phyloP scores from a whole-genome alignment of 2,113 vertebrate genomes.

The Callaeas wilsoni region DNA sequence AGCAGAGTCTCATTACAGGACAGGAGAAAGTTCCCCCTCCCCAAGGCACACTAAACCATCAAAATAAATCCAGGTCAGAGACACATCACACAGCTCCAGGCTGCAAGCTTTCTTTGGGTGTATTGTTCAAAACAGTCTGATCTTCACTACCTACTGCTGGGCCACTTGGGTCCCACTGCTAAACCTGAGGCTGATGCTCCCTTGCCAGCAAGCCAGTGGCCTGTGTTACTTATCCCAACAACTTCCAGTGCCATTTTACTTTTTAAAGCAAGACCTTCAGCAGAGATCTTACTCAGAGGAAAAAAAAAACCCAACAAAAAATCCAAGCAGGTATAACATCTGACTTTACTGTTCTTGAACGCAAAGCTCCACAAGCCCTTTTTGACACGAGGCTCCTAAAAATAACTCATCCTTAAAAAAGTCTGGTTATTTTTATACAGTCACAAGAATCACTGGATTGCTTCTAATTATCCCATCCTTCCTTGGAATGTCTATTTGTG shows the following conservation, averaged over 20 bases:
- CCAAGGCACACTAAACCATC: not conserved
- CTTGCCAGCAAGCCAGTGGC: not conserved
- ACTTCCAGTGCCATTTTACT: not conserved
- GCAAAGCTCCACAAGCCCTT: not conserved
- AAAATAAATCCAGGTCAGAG: not conserved
- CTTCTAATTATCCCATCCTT: slow-evolving; percentile 52
- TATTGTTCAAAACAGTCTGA: not conserved
- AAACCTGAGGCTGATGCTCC: not conserved
- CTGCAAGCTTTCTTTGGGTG: not conserved
- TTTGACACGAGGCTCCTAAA: not conserved
- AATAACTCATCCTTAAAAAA: not conserved
- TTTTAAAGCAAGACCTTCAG: not conserved
- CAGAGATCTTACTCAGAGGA: not conserved
- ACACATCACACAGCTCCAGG: not conserved
- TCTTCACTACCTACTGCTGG: not conserved
- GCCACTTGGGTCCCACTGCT: not conserved
- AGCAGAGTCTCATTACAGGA: not conserved
- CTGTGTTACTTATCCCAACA: not conserved
- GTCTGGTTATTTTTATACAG: slow-evolving; percentile 36
- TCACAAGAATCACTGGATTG: slow-evolving; percentile 48
- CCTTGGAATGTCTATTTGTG: slow-evolving; percentile 44
- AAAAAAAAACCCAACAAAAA: not conserved
- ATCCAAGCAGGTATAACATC: not conserved
- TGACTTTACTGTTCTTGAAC: not conserved
- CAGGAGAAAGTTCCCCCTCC: not conserved